These are phyloP conservation scores for Centropyge bicolor DNA, from an alignment of 2,797 vertebrate genomes.

Conservation along the genomic window DNA sequence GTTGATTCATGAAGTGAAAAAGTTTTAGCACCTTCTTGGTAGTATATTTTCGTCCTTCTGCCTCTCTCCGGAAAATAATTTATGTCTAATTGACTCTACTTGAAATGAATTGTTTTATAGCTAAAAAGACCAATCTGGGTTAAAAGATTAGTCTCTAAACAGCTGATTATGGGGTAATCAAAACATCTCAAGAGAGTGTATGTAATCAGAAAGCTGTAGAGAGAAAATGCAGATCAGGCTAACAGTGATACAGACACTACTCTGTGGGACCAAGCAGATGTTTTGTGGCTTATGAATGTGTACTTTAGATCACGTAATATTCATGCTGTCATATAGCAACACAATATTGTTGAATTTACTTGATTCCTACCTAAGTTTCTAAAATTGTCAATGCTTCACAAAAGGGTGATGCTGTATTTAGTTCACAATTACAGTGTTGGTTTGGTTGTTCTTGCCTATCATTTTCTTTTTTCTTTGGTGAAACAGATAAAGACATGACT, in stretches of 20 bases:
- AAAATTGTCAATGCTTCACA: background rate
- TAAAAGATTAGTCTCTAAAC: slow-evolving; percentile 65
- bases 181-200: slow-evolving; percentile 53
- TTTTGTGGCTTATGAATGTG: slow-evolving; percentile 39
- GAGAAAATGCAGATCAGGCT: slow-evolving; percentile 59
- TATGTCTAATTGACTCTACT: slow-evolving; percentile 50
- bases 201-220: slow-evolving; percentile 63
- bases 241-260: slow-evolving; percentile 38
- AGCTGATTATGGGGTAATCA: slow-evolving; percentile 71
- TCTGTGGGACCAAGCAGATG: slow-evolving; percentile 49
- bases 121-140: slow-evolving; percentile 60
- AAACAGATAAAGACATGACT: background rate
- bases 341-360: background rate
- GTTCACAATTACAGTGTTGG: background rate
- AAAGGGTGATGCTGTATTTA: background rate
- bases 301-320: slow-evolving; percentile 22
- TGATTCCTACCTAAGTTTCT: background rate
- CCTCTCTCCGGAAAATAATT: slow-evolving; percentile 31
- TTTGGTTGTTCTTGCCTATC: background rate
- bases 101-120: slow-evolving; percentile 59
- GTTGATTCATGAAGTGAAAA: slow-evolving; percentile 25
- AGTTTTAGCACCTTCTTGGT: slow-evolving; percentile 9
- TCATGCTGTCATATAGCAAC: slow-evolving; percentile 22
- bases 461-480: background rate
- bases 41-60: slow-evolving; percentile 31